Conservation (phyloP, 2,797 vertebrate genomes). For the Lepus oiostolus region DNA sequence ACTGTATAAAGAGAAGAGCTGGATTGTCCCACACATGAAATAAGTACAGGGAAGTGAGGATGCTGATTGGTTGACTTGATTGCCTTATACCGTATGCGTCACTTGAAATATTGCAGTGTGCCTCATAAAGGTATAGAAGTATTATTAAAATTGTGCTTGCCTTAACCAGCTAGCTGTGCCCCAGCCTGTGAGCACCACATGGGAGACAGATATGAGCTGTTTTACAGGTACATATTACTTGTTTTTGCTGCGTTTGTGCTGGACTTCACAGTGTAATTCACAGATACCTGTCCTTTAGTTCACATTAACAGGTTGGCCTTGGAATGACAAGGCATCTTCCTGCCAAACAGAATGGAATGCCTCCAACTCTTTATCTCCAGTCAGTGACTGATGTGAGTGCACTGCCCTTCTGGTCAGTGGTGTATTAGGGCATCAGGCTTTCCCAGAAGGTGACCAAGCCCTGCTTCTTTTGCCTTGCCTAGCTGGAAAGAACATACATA, state of each 20-base stretch:
- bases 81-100: no score
- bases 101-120: no score
- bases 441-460: conserved; percentile 43
- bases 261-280: neutral
- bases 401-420: neutral
- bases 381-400: neutral
- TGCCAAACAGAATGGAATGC: neutral
- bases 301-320: rapidly evolving
- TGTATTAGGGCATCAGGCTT: neutral
- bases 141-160: neutral
- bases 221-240: rapidly evolving
- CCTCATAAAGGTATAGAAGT: neutral
- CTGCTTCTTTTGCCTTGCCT: conserved; percentile 30
- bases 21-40: no score
- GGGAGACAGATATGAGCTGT: neutral
- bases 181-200: neutral
- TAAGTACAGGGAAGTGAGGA: no score
- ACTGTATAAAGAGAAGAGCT: no score
- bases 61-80: no score
- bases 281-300: neutral
- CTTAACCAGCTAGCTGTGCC: neutral
- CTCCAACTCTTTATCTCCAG: neutral
- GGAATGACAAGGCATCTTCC: neutral
- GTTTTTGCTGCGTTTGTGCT: conserved; percentile 16
- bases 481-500: neutral